Conservation (phyloP, 2,888 invertebrate genomes). For the Noctua janthe region DNA sequence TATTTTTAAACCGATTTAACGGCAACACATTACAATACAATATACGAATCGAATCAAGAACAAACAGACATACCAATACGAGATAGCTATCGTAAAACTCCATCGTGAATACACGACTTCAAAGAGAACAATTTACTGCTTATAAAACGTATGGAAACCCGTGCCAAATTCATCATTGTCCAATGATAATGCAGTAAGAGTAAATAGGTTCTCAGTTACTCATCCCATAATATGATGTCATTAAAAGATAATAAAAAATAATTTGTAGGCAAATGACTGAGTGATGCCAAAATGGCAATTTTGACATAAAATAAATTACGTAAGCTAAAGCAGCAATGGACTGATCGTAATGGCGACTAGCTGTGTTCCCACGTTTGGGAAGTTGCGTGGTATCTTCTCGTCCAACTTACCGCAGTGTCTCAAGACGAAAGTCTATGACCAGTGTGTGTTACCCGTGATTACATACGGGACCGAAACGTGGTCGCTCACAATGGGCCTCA, state of each 20-base stretch:
- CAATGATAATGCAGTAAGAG: slow-evolving; percentile 1
- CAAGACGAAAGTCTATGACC: no score
- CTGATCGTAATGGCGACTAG: neutral
- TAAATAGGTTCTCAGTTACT: neutral
- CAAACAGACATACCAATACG: slow-evolving; percentile 11
- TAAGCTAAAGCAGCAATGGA: neutral
- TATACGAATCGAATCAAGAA: slow-evolving; percentile 23
- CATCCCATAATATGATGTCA: slow-evolving; percentile 3
- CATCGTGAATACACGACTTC: slow-evolving; percentile 10
- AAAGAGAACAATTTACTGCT: slow-evolving; percentile 37
- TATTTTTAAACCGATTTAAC: slow-evolving; percentile 34
- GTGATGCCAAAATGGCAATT: neutral
- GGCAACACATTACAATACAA: neutral
- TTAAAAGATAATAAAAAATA: slow-evolving; percentile 23
- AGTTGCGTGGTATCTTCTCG: no score
- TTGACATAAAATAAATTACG: neutral
- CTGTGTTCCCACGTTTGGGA: no score
- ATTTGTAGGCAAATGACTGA: slow-evolving; percentile 5
- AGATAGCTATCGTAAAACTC: slow-evolving; percentile 18
- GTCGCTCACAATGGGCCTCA: no score
- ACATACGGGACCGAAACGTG: no score
- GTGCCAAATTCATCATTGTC: slow-evolving; percentile 29
- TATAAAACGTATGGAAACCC: slow-evolving; percentile 10
- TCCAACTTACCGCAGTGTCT: no score
- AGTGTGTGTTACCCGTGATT: no score